Base-by-base conservation (phyloP, 1,140 invertebrate species). In the Dermatophagoides farinae region DNA sequence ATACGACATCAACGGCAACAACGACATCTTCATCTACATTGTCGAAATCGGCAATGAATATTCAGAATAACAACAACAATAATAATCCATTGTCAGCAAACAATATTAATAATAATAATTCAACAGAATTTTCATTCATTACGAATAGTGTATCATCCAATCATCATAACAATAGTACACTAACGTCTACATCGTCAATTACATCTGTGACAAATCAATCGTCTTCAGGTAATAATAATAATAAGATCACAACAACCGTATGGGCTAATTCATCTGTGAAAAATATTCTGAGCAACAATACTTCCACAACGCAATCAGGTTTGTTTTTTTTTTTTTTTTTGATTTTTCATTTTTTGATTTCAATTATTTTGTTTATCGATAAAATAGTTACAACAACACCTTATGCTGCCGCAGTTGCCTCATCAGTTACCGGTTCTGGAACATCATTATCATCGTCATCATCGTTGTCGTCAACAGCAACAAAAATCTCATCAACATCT, bases 1-100 rank as follows among this genome's bases (percentile, higher is more conserved):
- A 70, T 65, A 67, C 64, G 57, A 65, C 67, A 18, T 65, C 64
- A 44, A 4, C 31, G 8, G 8, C 31, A 8, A 31, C 31, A 31
- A 31, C 31, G 8, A 31, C 31, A 8, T 4, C 31, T 4, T 31
- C 31, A 31, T 31, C 31, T 4, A 31, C 31, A 31, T 31, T 31
- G 31, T 31, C 31, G 31, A 31, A 31, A 31, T 31, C 31, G 31
- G 31, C 31, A 31, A 31, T 31, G 31, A 31, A 31, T 31, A 31
- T 4, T 31, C 31, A 31, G 31, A 31, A 31, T 8, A 31, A 31
- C 31, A 65, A 40, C 40, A 65, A 65, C 25, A 54, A 14, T 22
- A 59, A 22, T 39, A 51, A 23, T 61, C 68, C 66, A 41, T 61
- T 64, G 39, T 51, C 51, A 51, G 14, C 25, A 25, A 55, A 39